These are phyloP conservation scores for Xenentodon cancila DNA, from an alignment of 2,797 vertebrate genomes.

Conservation along the genomic window DNA sequence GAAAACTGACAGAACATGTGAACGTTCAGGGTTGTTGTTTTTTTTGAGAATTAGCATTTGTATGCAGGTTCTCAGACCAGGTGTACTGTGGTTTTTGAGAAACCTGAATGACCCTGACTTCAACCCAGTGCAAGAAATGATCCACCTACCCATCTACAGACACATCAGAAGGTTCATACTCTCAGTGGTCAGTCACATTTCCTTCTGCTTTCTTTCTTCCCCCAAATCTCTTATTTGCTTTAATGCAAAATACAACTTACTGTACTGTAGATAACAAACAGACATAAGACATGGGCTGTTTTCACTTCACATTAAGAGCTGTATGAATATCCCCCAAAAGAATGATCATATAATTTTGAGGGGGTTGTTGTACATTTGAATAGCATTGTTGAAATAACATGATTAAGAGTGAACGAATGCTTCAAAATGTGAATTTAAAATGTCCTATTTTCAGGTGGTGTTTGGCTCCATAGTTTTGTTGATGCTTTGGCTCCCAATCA, in stretches of 20 bases:
- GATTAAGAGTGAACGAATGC: too few species aligned
- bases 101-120: constrained; percentile 98
- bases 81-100: constrained; percentile 96
- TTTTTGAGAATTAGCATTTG: background rate
- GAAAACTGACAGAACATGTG: background rate
- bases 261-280: too few species aligned
- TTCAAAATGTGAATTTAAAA: background rate
- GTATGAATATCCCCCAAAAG: too few species aligned
- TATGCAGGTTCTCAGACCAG: constrained; percentile 91
- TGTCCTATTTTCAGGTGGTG: constrained; percentile 84
- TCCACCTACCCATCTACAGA: constrained; percentile 95
- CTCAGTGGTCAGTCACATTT: constrained; percentile 88
- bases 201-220: background rate
- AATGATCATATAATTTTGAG: too few species aligned
- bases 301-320: too few species aligned
- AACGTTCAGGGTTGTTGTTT: too few species aligned
- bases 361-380: too few species aligned
- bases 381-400: too few species aligned
- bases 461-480: constrained; percentile 96
- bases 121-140: constrained; percentile 98
- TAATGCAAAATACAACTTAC: too few species aligned
- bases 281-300: too few species aligned
- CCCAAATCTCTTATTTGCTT: too few species aligned
- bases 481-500: constrained; percentile 97
- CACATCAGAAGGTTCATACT: constrained; percentile 96